Base-by-base conservation (phyloP, 2,113 vertebrate species). In the Phylloscopus whistleri region DNA sequence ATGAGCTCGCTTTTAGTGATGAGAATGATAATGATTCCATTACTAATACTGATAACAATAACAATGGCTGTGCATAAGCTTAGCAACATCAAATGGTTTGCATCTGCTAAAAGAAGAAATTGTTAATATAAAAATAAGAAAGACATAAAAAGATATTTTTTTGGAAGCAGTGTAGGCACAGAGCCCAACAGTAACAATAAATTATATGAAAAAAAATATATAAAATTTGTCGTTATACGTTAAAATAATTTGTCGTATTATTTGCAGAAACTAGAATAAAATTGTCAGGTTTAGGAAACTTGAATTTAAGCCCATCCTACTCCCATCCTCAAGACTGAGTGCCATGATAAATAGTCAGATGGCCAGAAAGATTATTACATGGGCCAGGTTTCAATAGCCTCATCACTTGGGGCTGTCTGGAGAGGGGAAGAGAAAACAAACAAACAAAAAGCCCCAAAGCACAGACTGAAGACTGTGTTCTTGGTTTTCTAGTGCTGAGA, bases 21-120 rank as follows among this genome's bases (percentile, higher is more conserved):
- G 76, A 95, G 95, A 96, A 96, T 95, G 95, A 97, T 96, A 97
- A 97, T 95, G 84, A 95, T 92, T 96, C 80, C 66, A 91, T 96
- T 97, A 80, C 88, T 92, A 84, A 96, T 95, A 60, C 59, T 93
- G 96, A 94, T 89, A 96, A 96, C 49, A 97, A 93, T 82, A 95
- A 96, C 91, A 97, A 91, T 86, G 84, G 93, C 82, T 86, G 24
- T 62, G 49, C 55, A 8, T 88, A 37, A 94, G 95, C 90, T 87
- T 75, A 84, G 72, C 22, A 43, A 64, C 64, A 93, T 89, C 63
- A 89, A 93, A 67, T 84, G 28, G 7, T 74, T 97, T 96, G 68
- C 30, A 35, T 91, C 35, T 94, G 79, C 63, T 82, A 74, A 58
- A 66, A 82, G 58, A 95, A 93, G 53, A 93, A 97, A 93, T 88